Conservation (phyloP, 2,888 invertebrate species). For the Cryptosula pallasiana region DNA sequence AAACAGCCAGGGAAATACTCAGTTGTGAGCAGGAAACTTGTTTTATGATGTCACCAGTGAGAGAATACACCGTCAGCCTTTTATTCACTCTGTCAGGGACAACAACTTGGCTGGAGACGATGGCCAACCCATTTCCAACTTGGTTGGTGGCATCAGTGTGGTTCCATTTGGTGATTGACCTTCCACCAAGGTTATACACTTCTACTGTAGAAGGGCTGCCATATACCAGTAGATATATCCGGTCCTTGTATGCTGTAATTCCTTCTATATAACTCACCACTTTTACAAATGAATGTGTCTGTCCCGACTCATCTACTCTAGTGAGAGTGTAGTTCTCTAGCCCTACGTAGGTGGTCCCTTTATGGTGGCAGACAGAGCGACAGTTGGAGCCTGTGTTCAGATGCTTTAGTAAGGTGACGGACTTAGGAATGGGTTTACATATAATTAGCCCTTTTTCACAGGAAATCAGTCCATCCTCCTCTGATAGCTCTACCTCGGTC, state of each 20-base stretch:
- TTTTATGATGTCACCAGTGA: neutral
- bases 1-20: neutral
- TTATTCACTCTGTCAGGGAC: slow-evolving; percentile 4
- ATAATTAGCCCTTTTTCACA: neutral
- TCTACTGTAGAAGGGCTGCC: neutral
- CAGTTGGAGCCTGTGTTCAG: neutral
- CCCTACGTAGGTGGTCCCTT: slow-evolving; percentile 11
- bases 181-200: neutral
- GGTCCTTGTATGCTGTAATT: slow-evolving; percentile 9
- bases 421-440: neutral
- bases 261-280: neutral
- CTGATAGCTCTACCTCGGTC: neutral
- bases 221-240: neutral
- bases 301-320: neutral
- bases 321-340: neutral
- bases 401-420: neutral
- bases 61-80: slow-evolving; percentile 16
- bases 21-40: neutral
- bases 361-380: neutral
- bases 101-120: neutral
- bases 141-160: neutral
- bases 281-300: neutral
- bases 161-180: neutral
- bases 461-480: neutral
- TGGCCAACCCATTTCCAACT: neutral